phyloP scores from a whole-genome alignment of 2,113 vertebrate genomes.

The Gnathochromis pfefferi region DNA sequence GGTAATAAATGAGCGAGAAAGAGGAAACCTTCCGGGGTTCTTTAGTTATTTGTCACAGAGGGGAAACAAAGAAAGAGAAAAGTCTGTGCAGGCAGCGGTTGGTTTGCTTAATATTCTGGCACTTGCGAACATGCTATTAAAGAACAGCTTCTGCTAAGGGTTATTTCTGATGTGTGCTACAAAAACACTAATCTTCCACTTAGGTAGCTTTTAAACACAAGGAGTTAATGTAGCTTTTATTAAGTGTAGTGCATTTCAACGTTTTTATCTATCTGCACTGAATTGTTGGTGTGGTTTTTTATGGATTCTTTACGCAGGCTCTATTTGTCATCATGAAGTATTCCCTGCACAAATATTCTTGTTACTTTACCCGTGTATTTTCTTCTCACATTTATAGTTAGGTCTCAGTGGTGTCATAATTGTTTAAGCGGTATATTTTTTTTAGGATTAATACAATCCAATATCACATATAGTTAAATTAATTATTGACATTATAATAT shows the following conservation, averaged over 20 bases:
- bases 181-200: neutral
- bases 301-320: neutral
- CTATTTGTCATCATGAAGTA: neutral
- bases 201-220: neutral
- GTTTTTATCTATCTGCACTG: neutral
- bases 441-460: neutral
- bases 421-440: neutral
- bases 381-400: neutral
- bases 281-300: neutral
- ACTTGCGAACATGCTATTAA: neutral
- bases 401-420: neutral
- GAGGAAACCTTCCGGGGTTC: neutral
- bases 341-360: neutral
- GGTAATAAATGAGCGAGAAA: neutral
- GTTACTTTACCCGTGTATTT: neutral
- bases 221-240: neutral
- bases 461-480: neutral
- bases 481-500: neutral
- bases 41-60: constrained; percentile 13
- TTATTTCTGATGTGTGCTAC: neutral
- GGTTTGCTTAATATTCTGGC: neutral
- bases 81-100: neutral
- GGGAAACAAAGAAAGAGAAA: constrained; percentile 2
- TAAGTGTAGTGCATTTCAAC: neutral
- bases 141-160: neutral